Conservation (phyloP, 2,113 vertebrate species). For the Syngnathus scovelli region DNA sequence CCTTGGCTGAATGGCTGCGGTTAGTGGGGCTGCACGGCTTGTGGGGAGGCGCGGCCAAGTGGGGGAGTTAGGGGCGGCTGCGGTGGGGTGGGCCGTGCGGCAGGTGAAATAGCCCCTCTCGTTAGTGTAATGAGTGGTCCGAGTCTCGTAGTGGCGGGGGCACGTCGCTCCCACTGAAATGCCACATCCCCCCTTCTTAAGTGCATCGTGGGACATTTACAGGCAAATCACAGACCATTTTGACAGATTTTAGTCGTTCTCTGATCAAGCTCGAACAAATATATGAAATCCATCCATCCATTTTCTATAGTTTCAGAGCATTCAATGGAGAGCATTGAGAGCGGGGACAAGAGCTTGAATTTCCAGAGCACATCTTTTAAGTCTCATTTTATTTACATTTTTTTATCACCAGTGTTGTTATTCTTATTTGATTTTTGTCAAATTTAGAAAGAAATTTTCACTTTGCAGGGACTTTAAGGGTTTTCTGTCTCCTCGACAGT, state of each 20-base stretch:
- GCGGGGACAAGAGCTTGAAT: not conserved
- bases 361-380: not conserved
- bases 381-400: not conserved
- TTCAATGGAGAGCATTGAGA: not conserved
- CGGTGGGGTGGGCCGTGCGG: slow-evolving; percentile 78
- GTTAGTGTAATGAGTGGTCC: slow-evolving; percentile 98
- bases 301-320: not conserved
- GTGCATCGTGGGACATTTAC: slow-evolving; percentile 48
- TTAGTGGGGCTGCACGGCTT: slow-evolving; percentile 82
- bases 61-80: slow-evolving; percentile 70
- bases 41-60: slow-evolving; percentile 53
- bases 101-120: slow-evolving; percentile 99
- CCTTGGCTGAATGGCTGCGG: slow-evolving; percentile 98
- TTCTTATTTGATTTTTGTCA: not conserved
- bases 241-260: not conserved
- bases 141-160: slow-evolving; percentile 66
- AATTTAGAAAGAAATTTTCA: not conserved
- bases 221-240: slow-evolving; percentile 40
- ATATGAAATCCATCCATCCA: too few species aligned
- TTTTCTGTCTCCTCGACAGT: slow-evolving; percentile 47
- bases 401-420: too few species aligned
- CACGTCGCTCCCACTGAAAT: slow-evolving; percentile 56
- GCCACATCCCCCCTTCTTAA: slow-evolving; percentile 52
- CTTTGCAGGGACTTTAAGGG: slow-evolving; percentile 50
- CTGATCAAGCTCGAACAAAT: too few species aligned